Evolutionary conservation across 2,888 invertebrate genomes (phyloP), one percentile per base, ranked within the genome.

Genomic region (Nysson spinosus): DNA sequence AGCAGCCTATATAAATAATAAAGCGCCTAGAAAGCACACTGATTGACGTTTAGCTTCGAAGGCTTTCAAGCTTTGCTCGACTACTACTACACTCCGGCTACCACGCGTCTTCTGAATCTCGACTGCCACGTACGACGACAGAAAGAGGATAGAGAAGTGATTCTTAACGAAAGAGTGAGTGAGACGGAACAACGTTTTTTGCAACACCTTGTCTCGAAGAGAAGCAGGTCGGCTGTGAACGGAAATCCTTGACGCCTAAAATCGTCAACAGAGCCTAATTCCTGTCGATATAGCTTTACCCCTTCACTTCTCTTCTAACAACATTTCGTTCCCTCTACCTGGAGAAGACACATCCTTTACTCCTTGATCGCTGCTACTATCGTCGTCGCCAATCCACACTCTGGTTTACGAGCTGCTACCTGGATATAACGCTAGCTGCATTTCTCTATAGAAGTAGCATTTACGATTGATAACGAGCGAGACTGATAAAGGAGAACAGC

Each of bases 41-140:
- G 75, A 54, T 58, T 75, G 60, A 68, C 73, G 72, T 75, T 67
- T 52, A 67, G 73, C 72, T 73, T 73, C 68, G 68, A 57, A 69
- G 62, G 75, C 16, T 72, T 70, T 47, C 63, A 73, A 73, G 73
- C 75, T 75, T 73, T 67, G 72, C 67, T 40, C 67, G 17, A 66
- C 49, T 62, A 65, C 49, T 62, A 65, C 65, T 34, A 69, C 55
- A 34, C 46, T 50, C 55, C 14, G 37, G 57, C 49, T 22, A 54
- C 47, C 50, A 56, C 61, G 52, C 54, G 49, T 49, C 60, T 50
- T 51, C 49, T 42, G 39, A 50, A 72, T 30, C 71, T 58, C 40
- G 68, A 63, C 56, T 37, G 39, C 57, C 42, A 42, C 60, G 51
- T 34, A 57, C 39, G 49, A 68, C 64, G 77, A 73, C 46, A 40